Base-by-base conservation (phyloP, 2,888 invertebrate species). In the Spodoptera littoralis region DNA sequence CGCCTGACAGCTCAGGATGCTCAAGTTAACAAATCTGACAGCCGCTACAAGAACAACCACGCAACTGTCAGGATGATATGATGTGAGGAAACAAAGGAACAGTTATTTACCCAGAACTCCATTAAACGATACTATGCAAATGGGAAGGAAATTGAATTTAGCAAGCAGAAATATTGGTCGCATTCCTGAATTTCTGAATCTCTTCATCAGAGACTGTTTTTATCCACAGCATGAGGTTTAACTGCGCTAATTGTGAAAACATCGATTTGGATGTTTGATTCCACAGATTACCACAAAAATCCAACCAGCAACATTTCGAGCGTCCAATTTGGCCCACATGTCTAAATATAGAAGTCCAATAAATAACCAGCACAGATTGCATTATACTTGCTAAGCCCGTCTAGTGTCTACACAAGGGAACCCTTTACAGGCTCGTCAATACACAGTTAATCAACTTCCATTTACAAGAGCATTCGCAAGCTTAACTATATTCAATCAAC, bases 401-500 rank as follows among this genome's bases (percentile, higher is more conserved):
- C 42, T 45, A 53, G 50, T 36, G 36, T 36, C 36, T 36, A 36
- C 50, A 65, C 24, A 52, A 30, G 18, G 18, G 50, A 64, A 55
- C 57, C 64, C 56, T 64, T 57, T 41, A 42, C 11, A 51, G 27
- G 8, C 24, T n/a, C 53, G 54, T 69, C 60, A 67, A 62, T 51
- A 54, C 50, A 70, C 68, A 68, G 79, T 79, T 80, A 80, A 56
- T 68, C 58, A 60, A 63, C 60, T 60, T 57, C 64, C 66, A 74
- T 66, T 77, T 52, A 63, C 47, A 65, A 55, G 53, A 60, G 47
- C 54, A 56, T 45, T 65, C 56, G 49, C 47, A 47, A 65, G 77
- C 82, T 79, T 78, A 84, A 83, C 77, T 76, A 75, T 75, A 87
- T 85, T 84, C 84, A 87, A 87, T 86, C 79, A 79, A 73, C 76